Conservation (phyloP, 2,797 vertebrate species). For the Urocyon cinereoargenteus region DNA sequence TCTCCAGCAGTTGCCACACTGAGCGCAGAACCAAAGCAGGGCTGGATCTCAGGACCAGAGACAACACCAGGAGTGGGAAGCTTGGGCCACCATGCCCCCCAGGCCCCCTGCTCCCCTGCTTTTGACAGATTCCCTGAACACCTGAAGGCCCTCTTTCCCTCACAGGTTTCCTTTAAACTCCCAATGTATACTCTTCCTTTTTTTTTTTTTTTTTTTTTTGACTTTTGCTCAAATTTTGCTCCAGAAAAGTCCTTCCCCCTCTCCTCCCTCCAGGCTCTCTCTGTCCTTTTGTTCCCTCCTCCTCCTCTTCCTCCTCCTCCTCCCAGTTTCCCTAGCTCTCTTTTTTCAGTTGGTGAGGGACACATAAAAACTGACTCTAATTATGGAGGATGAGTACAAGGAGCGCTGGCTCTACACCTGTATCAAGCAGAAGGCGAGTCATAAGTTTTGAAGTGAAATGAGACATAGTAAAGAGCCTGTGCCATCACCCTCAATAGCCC, state of each 20-base stretch:
- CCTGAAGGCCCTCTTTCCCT: neutral
- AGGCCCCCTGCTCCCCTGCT: neutral
- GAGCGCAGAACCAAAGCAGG: neutral
- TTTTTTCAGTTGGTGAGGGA: neutral
- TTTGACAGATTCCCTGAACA: slow-evolving; percentile 2
- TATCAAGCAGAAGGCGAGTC: neutral
- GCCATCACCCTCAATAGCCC: slow-evolving; percentile 66
- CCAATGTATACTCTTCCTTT: neutral
- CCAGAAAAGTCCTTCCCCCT: neutral
- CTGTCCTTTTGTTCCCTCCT: neutral
- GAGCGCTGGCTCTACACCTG: neutral
- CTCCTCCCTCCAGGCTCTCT: neutral
- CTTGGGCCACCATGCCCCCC: neutral
- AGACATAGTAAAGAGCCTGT: neutral
- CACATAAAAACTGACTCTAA: slow-evolving; percentile 54
- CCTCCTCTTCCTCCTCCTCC: neutral
- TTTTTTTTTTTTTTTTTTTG: neutral
- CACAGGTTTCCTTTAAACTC: neutral
- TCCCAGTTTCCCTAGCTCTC: neutral
- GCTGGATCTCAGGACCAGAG: neutral
- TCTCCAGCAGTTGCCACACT: neutral
- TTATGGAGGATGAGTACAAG: slow-evolving; percentile 62
- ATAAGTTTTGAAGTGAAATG: slow-evolving; percentile 54
- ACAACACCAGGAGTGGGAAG: neutral
- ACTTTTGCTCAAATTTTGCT: neutral